Evolutionary conservation across 2,797 vertebrate species (phyloP), one percentile per base, ranked within the genome.

Genomic region (Morus bassanus): DNA sequence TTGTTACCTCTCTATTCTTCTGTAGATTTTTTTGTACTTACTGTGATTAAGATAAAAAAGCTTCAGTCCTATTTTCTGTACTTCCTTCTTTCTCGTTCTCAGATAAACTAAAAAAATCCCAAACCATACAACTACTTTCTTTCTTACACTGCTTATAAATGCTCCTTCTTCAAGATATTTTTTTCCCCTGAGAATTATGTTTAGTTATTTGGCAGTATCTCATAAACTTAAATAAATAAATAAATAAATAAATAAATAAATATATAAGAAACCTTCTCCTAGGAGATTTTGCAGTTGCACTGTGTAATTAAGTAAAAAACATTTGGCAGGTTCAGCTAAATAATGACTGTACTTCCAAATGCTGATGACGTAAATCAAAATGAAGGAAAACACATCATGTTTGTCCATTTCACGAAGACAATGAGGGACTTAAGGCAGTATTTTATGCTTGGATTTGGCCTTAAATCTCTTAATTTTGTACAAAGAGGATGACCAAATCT

Each of bases 221-320:
- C 88, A 89, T 93, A n/a, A 75, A 84, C n/a, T 57, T 79, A 80
- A 83, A 41, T 43, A 90, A 91, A 86, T 50, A 82, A 37, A 90
- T 33, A 91, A 83, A 41, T 43, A 90, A 91, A 86, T 50, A 82
- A 37, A 90, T 33, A 91, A 83, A 41, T 43, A 90, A 91, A 86
- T 50, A 82, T n/a, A 90, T 33, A 91, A 65, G 28, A 46, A 64
- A 75, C 61, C 2, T 85, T 91, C 91, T 85, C 57, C 54, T 88
- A 75, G n/a, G 69, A 95, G 65, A 65, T 37, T 88, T 54, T 93
- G 87, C 51, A 69, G 85, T 94, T 95, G 57, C 21, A 51, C 75
- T 81, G n/a, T 95, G 65, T 88, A 96, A 95, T 95, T 94, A 94
- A 94, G 93, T 30, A 81, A 76, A 93, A 95, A 95, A 94, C 79